Percentiles rank a stretch among this genome's conserved stretches.
Evolutionary conservation across 1,140 invertebrate genomes (phyloP).

Genomic region (Fopius arisanus): DNA sequence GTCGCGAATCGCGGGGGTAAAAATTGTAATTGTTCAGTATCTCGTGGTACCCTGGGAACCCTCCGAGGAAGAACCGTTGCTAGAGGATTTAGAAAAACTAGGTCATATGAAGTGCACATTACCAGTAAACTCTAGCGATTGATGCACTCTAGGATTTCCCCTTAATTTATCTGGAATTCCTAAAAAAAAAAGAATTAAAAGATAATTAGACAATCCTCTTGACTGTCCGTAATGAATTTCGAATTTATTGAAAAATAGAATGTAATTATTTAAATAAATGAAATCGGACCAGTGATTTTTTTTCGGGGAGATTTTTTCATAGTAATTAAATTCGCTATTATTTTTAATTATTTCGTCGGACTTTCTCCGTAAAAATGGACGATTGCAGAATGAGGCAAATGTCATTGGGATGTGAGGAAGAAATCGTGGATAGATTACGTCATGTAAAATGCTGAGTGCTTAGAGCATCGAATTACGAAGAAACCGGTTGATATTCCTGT

Average conservation of each 20-base stretch:
- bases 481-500: conserved; percentile 14
- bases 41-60: too few relatives aligned
- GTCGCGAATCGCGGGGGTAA: neutral
- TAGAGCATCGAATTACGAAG: neutral
- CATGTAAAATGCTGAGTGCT: neutral
- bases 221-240: too few relatives aligned
- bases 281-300: too few relatives aligned
- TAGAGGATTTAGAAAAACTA: conserved; percentile 1
- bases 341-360: neutral
- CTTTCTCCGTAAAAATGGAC: neutral
- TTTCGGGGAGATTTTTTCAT: too few relatives aligned
- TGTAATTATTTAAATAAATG: too few relatives aligned
- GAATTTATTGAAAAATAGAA: too few relatives aligned
- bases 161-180: neutral
- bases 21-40: neutral
- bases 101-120: conserved; percentile 15
- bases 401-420: neutral
- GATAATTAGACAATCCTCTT: too few relatives aligned
- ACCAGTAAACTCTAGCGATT: neutral
- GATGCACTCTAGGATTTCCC: neutral
- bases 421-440: conserved; percentile 16
- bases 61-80: conserved; percentile 22
- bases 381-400: neutral
- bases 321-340: too few relatives aligned
- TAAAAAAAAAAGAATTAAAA: too few relatives aligned